A percentile compares a stretch with the other conserved stretches of the same genome.
These are phyloP conservation scores for Pan paniscus DNA, from an alignment of 2,113 vertebrate species.

Conservation along the genomic window DNA sequence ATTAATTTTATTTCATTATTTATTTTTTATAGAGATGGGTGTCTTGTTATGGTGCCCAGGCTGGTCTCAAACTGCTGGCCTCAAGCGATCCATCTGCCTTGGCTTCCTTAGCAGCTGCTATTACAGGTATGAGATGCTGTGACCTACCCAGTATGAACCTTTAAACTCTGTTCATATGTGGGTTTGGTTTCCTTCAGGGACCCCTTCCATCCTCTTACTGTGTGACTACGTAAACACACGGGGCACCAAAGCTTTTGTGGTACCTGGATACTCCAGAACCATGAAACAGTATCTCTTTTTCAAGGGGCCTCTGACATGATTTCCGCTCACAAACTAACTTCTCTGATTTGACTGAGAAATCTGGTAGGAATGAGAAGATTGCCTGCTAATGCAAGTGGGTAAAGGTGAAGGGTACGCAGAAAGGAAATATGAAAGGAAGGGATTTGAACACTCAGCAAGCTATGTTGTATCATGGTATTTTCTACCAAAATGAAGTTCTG, in stretches of 20 bases:
- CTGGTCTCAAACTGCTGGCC: not conserved
- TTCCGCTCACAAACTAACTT: not conserved
- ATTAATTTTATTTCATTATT: not conserved
- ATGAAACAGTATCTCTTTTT: not conserved
- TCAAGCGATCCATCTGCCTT: not conserved
- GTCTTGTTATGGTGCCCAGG: not conserved
- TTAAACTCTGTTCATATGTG: not conserved
- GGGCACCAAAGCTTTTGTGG: no score
- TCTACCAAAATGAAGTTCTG: not conserved
- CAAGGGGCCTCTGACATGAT: not conserved
- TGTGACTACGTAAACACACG: not conserved
- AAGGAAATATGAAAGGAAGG: not conserved
- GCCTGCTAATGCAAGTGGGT: not conserved
- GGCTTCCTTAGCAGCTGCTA: not conserved
- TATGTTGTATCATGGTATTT: not conserved
- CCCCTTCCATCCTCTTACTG: not conserved
- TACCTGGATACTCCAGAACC: no score
- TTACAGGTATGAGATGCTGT: not conserved
- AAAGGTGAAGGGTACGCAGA: rapidly evolving
- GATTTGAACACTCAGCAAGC: not conserved
- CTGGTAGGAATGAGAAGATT: not conserved
- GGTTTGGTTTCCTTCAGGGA: not conserved
- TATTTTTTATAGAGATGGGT: not conserved
- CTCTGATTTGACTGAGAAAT: not conserved
- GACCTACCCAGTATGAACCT: not conserved